Evolutionary conservation across 92 coral and sea anemone genomes (phyloP), one percentile per base, ranked within the genome.

Genomic region (Pocillopora meandrina): DNA sequence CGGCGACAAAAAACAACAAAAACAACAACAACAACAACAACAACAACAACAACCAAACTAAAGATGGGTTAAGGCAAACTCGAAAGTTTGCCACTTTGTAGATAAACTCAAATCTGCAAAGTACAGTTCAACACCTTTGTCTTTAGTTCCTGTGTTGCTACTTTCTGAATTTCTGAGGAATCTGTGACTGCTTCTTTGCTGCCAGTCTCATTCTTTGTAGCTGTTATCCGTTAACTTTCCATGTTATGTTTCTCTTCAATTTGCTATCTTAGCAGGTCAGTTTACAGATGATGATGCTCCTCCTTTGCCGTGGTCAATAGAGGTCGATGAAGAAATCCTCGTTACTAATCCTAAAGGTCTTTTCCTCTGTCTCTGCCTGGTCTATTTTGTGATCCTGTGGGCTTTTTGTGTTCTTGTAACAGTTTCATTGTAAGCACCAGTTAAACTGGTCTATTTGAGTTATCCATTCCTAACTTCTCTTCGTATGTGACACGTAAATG

Each of bases 251-350:
- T 17, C 76, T 7, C 65, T n/a, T 82, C 66, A 23, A n/a, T 70
- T 77, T 79, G 18, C 61, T 20, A 14, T 78, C 10, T 65, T 20
- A 20, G 8, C 92, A 78, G 96, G 87, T 59, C 91, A 88, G 80
- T 82, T 88, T 42, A 94, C 95, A 33, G 95, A 94, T 76, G 93
- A 86, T 56, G 95, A 90, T 74, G 89, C 86, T 47, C 89, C 92
- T 42, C 87, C 95, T 80, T 80, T 94, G 56, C 92, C 95, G 55
- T 90, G 98, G 98, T 89, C 95, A 52, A 87, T 87, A 77, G 95
- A 94, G 87, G 75, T 92, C 75, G 93, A 92, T 88, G 91, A 92
- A 42, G 61, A 58, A 23, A 33, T 78, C 20, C 11, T 74, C 20
- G 31, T 71, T 66, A 8, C 20, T 13, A 61, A 65, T 26, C 14